A percentile compares a stretch with the other conserved stretches of the same genome.
Conservation (phyloP, 1,140 invertebrate species). For the Notospermus geniculatus region DNA sequence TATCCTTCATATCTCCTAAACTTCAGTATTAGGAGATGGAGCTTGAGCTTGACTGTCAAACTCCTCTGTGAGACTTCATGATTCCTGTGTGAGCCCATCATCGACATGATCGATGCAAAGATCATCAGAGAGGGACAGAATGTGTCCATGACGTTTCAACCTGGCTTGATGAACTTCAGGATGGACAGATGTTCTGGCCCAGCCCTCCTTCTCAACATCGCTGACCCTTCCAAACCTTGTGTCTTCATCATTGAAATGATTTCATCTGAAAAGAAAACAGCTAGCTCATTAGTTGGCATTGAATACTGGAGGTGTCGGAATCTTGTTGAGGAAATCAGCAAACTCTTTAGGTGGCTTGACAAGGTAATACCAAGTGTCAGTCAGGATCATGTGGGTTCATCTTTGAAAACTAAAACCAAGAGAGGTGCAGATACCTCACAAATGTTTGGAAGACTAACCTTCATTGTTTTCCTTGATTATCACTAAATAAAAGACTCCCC, state of each 20-base stretch:
- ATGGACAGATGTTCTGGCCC: conserved; percentile 71
- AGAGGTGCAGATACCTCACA: background rate
- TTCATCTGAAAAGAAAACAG: conserved; percentile 61
- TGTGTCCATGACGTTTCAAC: too few species aligned
- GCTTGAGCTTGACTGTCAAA: too few species aligned
- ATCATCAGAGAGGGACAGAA: too few species aligned
- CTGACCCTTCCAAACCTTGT: conserved; percentile 63
- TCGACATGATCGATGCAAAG: too few species aligned
- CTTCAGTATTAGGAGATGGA: too few species aligned
- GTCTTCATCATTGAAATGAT: conserved; percentile 65
- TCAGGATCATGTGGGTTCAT: too few species aligned
- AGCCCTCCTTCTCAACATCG: conserved; percentile 68
- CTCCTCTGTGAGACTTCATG: too few species aligned
- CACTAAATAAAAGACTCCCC: conserved; percentile 81
- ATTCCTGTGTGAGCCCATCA: too few species aligned
- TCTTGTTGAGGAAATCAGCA: background rate
- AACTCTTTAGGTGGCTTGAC: too few species aligned
- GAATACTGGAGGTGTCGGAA: background rate
- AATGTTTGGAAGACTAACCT: conserved; percentile 29
- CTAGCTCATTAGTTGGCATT: conserved; percentile 7
- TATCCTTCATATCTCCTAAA: too few species aligned
- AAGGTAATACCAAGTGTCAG: too few species aligned
- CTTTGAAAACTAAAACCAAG: background rate
- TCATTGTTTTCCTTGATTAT: conserved; percentile 79
- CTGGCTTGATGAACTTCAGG: conserved; percentile 40